Evolutionary conservation across 2,888 invertebrate species (phyloP).

Genomic region (Tiliacea citrago): DNA sequence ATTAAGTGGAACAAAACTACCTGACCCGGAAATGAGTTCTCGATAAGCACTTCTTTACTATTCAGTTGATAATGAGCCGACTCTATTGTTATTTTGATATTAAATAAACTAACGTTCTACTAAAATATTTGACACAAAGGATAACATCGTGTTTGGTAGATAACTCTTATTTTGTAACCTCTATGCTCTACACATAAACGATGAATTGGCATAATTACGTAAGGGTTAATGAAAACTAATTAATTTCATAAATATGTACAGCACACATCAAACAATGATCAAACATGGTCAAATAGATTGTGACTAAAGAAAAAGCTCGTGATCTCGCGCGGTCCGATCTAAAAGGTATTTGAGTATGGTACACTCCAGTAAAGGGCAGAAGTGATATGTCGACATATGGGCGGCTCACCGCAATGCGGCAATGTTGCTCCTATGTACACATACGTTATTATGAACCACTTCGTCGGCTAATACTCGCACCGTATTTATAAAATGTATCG

Average conservation of each 20-base stretch:
- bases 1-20: slow-evolving; percentile 74
- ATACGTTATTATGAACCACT: slow-evolving; percentile 82
- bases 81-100: slow-evolving; percentile 49
- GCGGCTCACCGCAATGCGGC: slow-evolving; percentile 89
- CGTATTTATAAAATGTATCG: slow-evolving; percentile 77
- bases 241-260: slow-evolving; percentile 11
- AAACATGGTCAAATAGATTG: slow-evolving; percentile 18
- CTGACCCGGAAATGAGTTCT: slow-evolving; percentile 77
- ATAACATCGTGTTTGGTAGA: slow-evolving; percentile 4
- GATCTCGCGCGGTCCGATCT: slow-evolving; percentile 66
- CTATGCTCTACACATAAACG: neutral
- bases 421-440: slow-evolving; percentile 86
- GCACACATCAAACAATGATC: slow-evolving; percentile 10
- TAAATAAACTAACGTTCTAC: slow-evolving; percentile 7
- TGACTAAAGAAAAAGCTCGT: slow-evolving; percentile 53
- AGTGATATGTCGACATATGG: slow-evolving; percentile 88
- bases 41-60: slow-evolving; percentile 71
- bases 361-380: slow-evolving; percentile 83
- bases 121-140: slow-evolving; percentile 20
- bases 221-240: slow-evolving; percentile 1
- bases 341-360: slow-evolving; percentile 76
- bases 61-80: slow-evolving; percentile 68
- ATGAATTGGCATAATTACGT: neutral
- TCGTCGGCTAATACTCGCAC: slow-evolving; percentile 79
- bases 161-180: slow-evolving; percentile 1